Evolutionary conservation across 2,888 invertebrate genomes (phyloP), one percentile per base, ranked within the genome.

Genomic region (Hololepta plana): DNA sequence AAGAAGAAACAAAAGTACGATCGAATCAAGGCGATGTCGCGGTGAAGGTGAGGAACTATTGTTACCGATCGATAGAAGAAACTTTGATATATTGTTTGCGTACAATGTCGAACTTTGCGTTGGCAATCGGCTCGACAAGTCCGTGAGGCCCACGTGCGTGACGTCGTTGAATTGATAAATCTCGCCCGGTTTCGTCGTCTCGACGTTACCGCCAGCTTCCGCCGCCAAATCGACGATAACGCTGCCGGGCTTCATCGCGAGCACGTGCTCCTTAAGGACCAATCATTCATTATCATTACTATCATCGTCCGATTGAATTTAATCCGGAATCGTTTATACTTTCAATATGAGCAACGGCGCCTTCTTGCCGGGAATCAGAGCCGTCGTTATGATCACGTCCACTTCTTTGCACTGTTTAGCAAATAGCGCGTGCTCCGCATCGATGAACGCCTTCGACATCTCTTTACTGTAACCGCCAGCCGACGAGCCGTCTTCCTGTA

Each of bases 61-160:
- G 53, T 51, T 51, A 70, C 82, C 81, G 36, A 87, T 68, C 26
- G 81, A 80, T 2, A 87, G 55, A 5, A 88, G 55, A 40, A 87
- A 73, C 45, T 88, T 88, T 10, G 82, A 77, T 38, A 88, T 81
- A 47, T 88, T 88, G 51, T 88, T 88, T n/a, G 77, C 81, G 47
- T 85, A 88, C 12, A 88, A 59, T 0, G 81, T 81, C 14, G 81
- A 81, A 27, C 82, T 75, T 51, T 85, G 84, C 1, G 84, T 79
- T 1, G 87, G 82, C 47, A 88, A 64, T 27, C 84, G 64, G 42
- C 79, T 79, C 8, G 87, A 77, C 27, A 88, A 53, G 55, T 88
- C 85, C 0, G 85, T 84, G 33, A 80, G 62, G 9, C 87, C 88
- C 41, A 88, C 63, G 52, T 88, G 87, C 1, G 73, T 71, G 13